phyloP scores from a whole-genome alignment of 2,797 vertebrate genomes.

The Tragelaphus eurycerus region DNA sequence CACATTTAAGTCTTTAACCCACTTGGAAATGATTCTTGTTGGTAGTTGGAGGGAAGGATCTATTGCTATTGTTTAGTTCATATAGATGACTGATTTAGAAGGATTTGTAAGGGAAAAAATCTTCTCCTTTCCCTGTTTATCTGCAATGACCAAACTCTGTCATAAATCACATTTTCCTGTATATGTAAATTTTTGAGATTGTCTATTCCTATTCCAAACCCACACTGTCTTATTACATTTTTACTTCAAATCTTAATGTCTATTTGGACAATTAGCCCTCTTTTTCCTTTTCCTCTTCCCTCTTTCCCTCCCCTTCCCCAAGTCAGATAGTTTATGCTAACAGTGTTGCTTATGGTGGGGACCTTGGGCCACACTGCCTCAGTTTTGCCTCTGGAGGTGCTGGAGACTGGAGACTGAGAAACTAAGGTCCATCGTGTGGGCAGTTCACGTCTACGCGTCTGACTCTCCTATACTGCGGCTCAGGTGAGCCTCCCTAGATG shows the following conservation, averaged over 20 bases:
- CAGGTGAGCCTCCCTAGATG: not conserved
- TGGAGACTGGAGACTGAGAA: not conserved
- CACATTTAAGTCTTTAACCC: not conserved
- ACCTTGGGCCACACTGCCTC: not conserved
- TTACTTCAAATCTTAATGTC: not conserved
- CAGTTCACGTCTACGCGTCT: not conserved
- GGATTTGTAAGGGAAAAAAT: not conserved
- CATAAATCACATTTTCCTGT: not conserved
- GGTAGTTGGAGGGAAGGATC: not conserved
- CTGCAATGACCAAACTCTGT: not conserved
- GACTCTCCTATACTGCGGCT: not conserved
- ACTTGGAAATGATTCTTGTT: not conserved
- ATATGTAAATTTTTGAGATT: not conserved
- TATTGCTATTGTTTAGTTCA: not conserved
- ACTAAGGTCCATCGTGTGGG: not conserved
- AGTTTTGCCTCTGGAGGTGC: not conserved
- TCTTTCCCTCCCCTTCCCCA: not conserved
- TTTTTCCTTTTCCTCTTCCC: not conserved
- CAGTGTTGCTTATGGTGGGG: not conserved
- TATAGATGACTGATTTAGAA: not conserved
- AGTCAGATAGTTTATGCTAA: not conserved
- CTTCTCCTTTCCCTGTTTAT: not conserved
- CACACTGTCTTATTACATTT: not conserved
- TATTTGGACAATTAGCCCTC: not conserved
- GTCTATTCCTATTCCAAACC: not conserved